phyloP scores from a whole-genome alignment of 2,797 vertebrate species.

The Ammospiza maritima region DNA sequence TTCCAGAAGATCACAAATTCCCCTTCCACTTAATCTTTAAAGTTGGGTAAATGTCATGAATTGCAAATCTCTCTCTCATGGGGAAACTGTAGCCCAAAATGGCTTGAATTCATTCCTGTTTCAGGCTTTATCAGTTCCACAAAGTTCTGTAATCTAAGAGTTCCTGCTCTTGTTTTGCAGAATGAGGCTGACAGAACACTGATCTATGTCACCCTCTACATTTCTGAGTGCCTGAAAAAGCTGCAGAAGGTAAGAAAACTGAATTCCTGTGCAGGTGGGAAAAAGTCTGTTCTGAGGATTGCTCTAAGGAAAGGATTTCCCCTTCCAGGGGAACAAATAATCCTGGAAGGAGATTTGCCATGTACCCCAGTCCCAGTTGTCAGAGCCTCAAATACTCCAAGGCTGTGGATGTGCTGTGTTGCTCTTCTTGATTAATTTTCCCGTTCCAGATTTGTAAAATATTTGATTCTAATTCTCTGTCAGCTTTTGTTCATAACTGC shows the following conservation, averaged over 20 bases:
- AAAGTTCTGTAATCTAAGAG: not conserved
- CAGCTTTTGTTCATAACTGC: not conserved
- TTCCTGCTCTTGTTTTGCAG: slow-evolving; percentile 73
- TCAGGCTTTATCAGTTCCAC: not conserved
- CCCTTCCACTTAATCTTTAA: not conserved
- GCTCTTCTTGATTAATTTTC: not conserved
- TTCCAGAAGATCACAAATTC: not conserved
- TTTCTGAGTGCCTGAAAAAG: slow-evolving; percentile 98
- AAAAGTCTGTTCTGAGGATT: not conserved
- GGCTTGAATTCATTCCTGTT: not conserved
- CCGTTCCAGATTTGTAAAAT: not conserved
- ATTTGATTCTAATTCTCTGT: not conserved
- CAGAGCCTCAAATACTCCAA: not conserved
- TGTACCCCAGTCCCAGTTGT: not conserved
- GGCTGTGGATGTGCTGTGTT: not conserved
- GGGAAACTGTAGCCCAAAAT: not conserved
- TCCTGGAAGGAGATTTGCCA: too few relatives aligned
- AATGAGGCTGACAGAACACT: slow-evolving; percentile 97
- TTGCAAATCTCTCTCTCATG: not conserved
- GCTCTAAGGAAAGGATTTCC: not conserved
- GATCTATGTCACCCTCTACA: slow-evolving; percentile 97
- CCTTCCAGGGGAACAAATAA: not conserved
- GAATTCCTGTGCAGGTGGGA: not conserved
- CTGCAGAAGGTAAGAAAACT: slow-evolving; percentile 89
- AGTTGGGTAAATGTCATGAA: not conserved